Evolutionary conservation across 2,113 vertebrate genomes (phyloP).

Genomic region (Hypocryptadius cinnamomeus): DNA sequence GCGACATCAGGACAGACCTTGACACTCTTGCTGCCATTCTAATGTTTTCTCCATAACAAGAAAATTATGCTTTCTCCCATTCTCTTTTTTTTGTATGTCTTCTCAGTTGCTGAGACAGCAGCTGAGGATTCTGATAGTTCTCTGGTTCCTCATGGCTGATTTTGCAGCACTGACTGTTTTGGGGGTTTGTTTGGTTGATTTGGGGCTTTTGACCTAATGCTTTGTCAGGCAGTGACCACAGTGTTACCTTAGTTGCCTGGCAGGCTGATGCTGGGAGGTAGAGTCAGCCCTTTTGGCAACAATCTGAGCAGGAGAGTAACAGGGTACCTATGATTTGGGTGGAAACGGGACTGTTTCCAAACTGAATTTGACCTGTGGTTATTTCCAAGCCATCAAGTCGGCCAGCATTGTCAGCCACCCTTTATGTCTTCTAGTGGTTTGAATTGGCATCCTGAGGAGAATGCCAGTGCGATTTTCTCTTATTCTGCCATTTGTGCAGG

Average conservation of each 20-base stretch:
- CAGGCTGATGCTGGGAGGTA: not conserved
- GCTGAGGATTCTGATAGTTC: not conserved
- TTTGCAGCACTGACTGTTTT: not conserved
- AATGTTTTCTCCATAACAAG: not conserved
- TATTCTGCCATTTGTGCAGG: not conserved
- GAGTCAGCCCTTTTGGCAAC: not conserved
- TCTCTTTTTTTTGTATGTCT: not conserved
- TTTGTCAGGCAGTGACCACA: not conserved
- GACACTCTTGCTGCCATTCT: not conserved
- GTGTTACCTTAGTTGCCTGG: not conserved
- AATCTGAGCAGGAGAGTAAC: not conserved
- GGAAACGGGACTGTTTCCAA: not conserved
- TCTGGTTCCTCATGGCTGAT: not conserved
- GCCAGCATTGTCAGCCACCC: not conserved
- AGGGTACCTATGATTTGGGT: accelerated
- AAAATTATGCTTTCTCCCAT: not conserved
- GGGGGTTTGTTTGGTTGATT: not conserved
- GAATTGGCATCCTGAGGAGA: not conserved
- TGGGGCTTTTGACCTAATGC: not conserved
- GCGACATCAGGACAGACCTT: not conserved
- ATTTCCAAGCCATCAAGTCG: not conserved
- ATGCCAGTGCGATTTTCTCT: not conserved
- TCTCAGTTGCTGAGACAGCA: not conserved
- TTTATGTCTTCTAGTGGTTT: accelerated
- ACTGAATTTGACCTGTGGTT: accelerated